phyloP scores from a whole-genome alignment of 2,113 vertebrate genomes.

The Cyprinodon variegatus region DNA sequence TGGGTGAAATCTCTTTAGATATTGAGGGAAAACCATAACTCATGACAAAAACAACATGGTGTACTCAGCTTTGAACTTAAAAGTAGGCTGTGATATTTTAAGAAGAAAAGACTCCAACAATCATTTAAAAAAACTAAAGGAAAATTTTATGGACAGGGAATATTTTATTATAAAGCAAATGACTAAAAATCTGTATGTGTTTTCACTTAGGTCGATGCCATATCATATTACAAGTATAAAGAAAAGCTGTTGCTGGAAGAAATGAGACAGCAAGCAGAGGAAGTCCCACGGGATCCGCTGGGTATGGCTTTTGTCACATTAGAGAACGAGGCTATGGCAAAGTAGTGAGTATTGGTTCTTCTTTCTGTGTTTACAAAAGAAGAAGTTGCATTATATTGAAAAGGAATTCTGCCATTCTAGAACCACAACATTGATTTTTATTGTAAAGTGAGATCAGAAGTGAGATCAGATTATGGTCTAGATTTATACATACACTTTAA shows the following conservation, averaged over 20 bases:
- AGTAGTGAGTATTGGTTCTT: constrained; percentile 81
- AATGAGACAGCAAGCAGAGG: constrained; percentile 73
- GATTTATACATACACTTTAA: background rate
- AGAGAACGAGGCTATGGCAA: constrained; percentile 89
- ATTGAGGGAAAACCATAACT: too few relatives aligned
- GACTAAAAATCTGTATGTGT: constrained; percentile 1
- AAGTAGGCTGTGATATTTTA: too few relatives aligned
- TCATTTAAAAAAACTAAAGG: too few relatives aligned
- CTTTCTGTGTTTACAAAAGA: background rate
- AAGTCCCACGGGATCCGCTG: constrained; percentile 76
- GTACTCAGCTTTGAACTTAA: too few relatives aligned
- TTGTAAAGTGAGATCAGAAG: too few relatives aligned
- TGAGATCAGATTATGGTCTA: too few relatives aligned
- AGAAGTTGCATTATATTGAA: background rate
- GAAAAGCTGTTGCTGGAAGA: constrained; percentile 78
- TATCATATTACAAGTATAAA: constrained; percentile 85
- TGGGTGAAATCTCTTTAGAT: too few relatives aligned
- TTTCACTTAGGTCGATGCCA: constrained; percentile 86
- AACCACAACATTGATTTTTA: background rate
- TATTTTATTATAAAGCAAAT: too few relatives aligned
- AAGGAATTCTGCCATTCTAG: background rate
- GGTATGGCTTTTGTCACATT: constrained; percentile 95
- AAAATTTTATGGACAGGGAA: too few relatives aligned
- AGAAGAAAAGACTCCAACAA: too few relatives aligned
- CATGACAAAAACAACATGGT: too few relatives aligned